Base-by-base conservation (phyloP, 2,797 vertebrate genomes). In the Lacerta bilineata region DNA sequence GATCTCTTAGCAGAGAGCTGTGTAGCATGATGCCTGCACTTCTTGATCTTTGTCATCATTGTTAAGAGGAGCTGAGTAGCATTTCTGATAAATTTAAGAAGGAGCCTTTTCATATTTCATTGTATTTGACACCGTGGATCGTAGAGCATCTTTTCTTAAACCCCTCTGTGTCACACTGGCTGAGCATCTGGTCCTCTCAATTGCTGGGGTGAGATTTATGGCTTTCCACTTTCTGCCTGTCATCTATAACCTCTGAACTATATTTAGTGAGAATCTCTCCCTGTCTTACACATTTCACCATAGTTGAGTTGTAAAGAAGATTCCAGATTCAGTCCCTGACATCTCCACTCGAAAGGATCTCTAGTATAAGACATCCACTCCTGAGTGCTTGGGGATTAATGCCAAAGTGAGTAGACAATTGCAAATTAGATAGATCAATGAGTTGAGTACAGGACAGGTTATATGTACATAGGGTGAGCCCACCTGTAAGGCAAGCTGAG, bases 41-140 rank as follows among this genome's bases (percentile, higher is more conserved):
- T 85, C 83, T 41, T 66, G 80, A 55, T 85, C 68, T 80, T 79
- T 89, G 83, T 89, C 83, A 80, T 80, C 88, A 66, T 74, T n/a
- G 77, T 71, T 55, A 78, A 39, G 64, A 88, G 75, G 10, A 78
- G 50, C 41, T n/a, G 18, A 15, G 25, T 33, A 83, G 41, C 18
- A 18, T 80, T 89, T 80, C 15, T 72, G 39, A 79, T 68, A 75
- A 50, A 84, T 69, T 33, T 2, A 20, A 59, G 25, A 20, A 59
- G 25, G 76, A 79, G 11, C 66, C 66, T 79, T 46, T 69, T 80
- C 50, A 87, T 78, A 41, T 87, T 80, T 80, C 39, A 29, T n/a
- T 36, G 27, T 33, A 61, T 15, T 4, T 78, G 75, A 11, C 39
- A 61, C 55, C 25, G 7, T 72, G 66, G 46, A 41, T 88, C 36